Evolutionary conservation across 2,113 vertebrate species (phyloP), one percentile per base, ranked within the genome.

Genomic region (Oryzias celebensis): DNA sequence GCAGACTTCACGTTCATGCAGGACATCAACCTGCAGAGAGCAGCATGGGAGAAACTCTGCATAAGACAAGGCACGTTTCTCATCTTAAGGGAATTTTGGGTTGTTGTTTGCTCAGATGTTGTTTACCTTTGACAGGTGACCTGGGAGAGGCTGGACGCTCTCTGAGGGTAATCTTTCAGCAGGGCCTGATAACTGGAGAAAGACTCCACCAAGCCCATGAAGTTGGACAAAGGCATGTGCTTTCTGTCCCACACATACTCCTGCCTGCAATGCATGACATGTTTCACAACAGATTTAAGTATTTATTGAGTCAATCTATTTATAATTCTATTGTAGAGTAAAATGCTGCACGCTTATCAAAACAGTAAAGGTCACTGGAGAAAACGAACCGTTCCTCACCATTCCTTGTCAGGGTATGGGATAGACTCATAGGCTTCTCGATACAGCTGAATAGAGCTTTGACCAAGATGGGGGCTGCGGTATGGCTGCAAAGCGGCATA

Each of bases 151-250:
- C 44, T 62, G 28, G 55, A 69, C 48, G 94, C 94, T 75, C 81
- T 78, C 78, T 91, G 49, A 0, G 89, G 91, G 45, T 94, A 75
- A 0, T 66, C 65, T 54, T 80, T 87, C 76, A 78, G 54, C 22
- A 92, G 83, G 13, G 20, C 49, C 83, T 94, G 94, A 71, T 91
- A 95, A 0, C 66, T 22, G 62, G 93, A 94, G 62, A 87, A 85
- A 16, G 93, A 92, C 75, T 94, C 85, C 16, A 94, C 15, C 46
- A 93, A 77, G 26, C 94, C 93, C 26, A 93, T 73, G 67, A 89
- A 89, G 24, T 81, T 72, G 68, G 82, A 80, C 22, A 95, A 64
- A 44, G 89, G 54, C 73, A 90, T 75, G 7, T 47, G 0, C 44
- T 15, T 70, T 47, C 51, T 84, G 60, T 85, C 81, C 62, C 76